Percentiles rank a stretch among this genome's conserved stretches.
Conservation (phyloP, 2,888 invertebrate species). For the Megastigmus dorsalis region DNA sequence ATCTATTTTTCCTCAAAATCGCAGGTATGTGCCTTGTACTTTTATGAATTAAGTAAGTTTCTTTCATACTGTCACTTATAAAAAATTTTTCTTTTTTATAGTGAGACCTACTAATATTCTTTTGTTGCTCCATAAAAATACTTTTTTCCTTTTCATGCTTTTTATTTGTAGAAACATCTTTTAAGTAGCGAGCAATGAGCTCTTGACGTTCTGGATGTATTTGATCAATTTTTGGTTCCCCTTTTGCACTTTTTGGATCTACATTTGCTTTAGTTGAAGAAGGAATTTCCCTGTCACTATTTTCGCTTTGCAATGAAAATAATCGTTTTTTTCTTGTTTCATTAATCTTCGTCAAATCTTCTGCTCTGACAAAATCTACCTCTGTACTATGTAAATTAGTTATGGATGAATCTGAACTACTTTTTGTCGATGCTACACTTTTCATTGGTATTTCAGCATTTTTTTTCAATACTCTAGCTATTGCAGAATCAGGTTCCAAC, state of each 20-base stretch:
- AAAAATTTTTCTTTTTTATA: constrained; percentile 23
- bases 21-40: constrained; percentile 46
- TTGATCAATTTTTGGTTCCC: constrained; percentile 31
- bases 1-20: constrained; percentile 51
- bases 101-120: background rate
- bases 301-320: constrained; percentile 20
- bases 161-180: constrained; percentile 39
- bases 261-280: constrained; percentile 42
- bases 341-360: constrained; percentile 10
- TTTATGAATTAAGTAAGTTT: constrained; percentile 14
- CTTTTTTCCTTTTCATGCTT: constrained; percentile 10
- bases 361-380: background rate
- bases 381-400: constrained; percentile 9
- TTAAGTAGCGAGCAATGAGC: constrained; percentile 47
- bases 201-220: constrained; percentile 50
- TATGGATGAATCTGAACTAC: constrained; percentile 13
- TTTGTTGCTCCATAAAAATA: constrained; percentile 1
- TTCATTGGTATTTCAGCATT: constrained; percentile 4
- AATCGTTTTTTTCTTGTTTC: constrained; percentile 37
- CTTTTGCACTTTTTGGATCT: constrained; percentile 26
- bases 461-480: constrained; percentile 47
- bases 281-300: constrained; percentile 28
- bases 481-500: constrained; percentile 51
- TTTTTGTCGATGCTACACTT: background rate
- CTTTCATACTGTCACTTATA: background rate